These are phyloP conservation scores for Stegana nigrithorax DNA, from an alignment of 2,888 invertebrate genomes.

Conservation along the genomic window DNA sequence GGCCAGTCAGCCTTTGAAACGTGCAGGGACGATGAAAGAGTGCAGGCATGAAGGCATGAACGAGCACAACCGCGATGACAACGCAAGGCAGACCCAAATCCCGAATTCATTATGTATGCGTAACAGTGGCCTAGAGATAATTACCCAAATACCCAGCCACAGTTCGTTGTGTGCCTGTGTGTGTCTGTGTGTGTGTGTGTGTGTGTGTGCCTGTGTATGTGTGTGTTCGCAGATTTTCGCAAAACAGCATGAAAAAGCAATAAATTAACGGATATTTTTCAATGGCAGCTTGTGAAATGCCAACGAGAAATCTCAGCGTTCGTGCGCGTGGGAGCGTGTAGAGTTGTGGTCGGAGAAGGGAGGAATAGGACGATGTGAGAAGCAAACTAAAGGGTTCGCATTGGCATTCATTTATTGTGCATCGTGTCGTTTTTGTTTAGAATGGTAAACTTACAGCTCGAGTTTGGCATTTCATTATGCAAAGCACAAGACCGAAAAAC, in stretches of 20 bases:
- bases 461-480: conserved; percentile 14
- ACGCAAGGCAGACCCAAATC: conserved; percentile 5
- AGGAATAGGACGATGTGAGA: background rate
- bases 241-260: conserved; percentile 22
- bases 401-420: conserved; percentile 4
- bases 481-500: conserved; percentile 14
- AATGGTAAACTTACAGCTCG: background rate
- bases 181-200: background rate
- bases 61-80: background rate
- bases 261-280: conserved; percentile 19
- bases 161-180: background rate
- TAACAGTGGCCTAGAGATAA: conserved; percentile 19
- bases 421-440: background rate
- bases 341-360: background rate
- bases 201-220: background rate
- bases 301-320: background rate
- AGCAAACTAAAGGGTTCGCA: conserved; percentile 4
- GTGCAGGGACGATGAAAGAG: background rate
- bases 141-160: conserved; percentile 15
- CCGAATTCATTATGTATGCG: conserved; percentile 15
- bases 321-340: background rate
- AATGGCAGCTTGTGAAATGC: background rate
- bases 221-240: conserved; percentile 20
- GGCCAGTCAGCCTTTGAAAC: background rate
- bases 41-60: too few relatives aligned